Evolutionary conservation across 2,888 invertebrate species (phyloP), one percentile per base, ranked within the genome.

Genomic region (Mythimna ferrago): DNA sequence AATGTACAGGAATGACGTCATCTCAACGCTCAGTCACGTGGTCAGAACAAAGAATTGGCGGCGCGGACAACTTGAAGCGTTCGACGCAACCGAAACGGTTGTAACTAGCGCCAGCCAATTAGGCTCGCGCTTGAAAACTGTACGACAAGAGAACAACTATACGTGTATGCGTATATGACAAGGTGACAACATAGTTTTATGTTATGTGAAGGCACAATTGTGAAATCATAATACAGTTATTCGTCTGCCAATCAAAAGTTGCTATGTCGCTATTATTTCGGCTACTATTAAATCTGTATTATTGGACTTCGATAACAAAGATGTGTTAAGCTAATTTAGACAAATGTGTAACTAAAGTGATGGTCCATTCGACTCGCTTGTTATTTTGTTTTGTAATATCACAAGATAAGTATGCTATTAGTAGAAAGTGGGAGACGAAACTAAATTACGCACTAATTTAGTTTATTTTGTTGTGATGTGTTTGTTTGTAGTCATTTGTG

Each of bases 281-380:
- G 5, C 35, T 10, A 51, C 63, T 35, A 66, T 66, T 26, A 68
- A 53, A 16, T 6, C 51, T 53, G 11, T 61, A 19, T 61, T 72
- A 73, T 67, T 58, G 48, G 6, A 41, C 51, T 67, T 88, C 60
- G 1, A 66, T 75, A 90, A 92, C 89, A 88, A 89, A 91, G 88
- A 90, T 84, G 88, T 90, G 86, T 66, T 84, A 81, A 81, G 80
- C 82, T 90, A 92, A 92, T 91, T 91, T 89, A 89, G 92, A 93
- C 88, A 83, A 86, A 93, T 92, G 88, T 82, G 76, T 87, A 82
- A 76, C 61, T 61, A 16, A 64, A 75, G 69, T 69, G 72, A 65
- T 57, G 70, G 54, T 35, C 70, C 44, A 79, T 83, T 80, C 54
- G 71, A 57, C 32, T 62, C 53, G 78, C 77, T 73, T 80, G 74